These are phyloP conservation scores for Phrynocephalus forsythii DNA, from an alignment of 2,797 vertebrate species.

Conservation along the genomic window DNA sequence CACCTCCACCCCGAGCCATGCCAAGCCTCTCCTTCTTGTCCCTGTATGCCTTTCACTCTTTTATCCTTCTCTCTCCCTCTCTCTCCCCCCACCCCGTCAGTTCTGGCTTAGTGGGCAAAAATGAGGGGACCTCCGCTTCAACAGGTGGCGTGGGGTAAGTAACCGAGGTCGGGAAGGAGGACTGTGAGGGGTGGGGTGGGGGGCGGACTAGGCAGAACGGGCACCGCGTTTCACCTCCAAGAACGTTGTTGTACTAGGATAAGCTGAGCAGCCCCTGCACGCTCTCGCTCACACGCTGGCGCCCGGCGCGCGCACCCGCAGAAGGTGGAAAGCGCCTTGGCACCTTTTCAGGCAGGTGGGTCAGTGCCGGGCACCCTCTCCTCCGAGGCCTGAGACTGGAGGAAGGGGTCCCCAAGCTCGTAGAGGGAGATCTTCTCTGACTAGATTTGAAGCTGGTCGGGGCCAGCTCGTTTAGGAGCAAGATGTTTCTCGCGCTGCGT, in stretches of 20 bases:
- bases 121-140: constrained; percentile 82
- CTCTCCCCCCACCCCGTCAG: neutral
- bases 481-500: neutral
- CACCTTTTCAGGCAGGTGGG: neutral
- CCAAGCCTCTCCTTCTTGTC: neutral
- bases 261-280: neutral
- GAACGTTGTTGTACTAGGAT: constrained; percentile 37
- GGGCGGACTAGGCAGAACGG: neutral
- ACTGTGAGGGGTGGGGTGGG: constrained; percentile 7
- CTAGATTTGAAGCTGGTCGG: neutral
- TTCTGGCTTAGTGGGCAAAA: constrained; percentile 71
- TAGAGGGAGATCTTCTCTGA: constrained; percentile 16
- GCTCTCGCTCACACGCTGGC: no score
- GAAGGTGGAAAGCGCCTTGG: neutral
- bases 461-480: neutral
- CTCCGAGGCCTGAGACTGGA: neutral
- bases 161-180: constrained; percentile 42
- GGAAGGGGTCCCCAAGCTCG: constrained; percentile 17
- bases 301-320: neutral
- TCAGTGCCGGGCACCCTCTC: constrained; percentile 40
- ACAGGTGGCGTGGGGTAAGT: constrained; percentile 89
- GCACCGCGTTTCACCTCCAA: neutral
- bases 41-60: neutral
- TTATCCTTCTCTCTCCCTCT: neutral
- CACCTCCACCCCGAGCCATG: constrained; percentile 23